Percentiles rank a stretch among this genome's conserved stretches.
Evolutionary conservation across 1,140 invertebrate genomes (phyloP).

Genomic region (Musca domestica): DNA sequence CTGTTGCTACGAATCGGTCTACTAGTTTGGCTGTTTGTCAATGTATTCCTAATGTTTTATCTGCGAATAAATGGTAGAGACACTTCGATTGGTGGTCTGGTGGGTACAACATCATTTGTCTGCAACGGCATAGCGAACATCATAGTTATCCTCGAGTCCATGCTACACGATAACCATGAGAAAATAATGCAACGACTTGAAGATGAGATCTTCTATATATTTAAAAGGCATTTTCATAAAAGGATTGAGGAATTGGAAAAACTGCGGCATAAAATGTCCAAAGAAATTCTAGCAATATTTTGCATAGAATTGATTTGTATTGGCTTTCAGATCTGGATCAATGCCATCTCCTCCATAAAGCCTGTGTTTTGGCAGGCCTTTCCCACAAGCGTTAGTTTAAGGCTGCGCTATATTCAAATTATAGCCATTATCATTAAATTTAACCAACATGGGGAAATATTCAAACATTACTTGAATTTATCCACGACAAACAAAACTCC

Average conservation of each 20-base stretch:
- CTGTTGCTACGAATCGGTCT: not conserved
- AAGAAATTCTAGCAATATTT: not conserved
- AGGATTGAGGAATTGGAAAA: too few relatives aligned
- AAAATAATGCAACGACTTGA: not conserved
- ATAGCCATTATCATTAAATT: conserved; percentile 37
- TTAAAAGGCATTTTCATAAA: too few relatives aligned
- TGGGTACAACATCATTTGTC: not conserved
- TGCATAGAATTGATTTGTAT: not conserved
- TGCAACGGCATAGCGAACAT: not conserved
- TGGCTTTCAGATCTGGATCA: conserved; percentile 3
- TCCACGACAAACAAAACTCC: conserved; percentile 30
- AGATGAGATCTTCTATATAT: too few relatives aligned
- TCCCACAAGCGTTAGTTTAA: conserved; percentile 32
- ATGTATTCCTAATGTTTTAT: conserved; percentile 12
- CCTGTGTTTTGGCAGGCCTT: conserved; percentile 31
- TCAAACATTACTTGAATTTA: conserved; percentile 25
- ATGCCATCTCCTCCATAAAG: conserved; percentile 16
- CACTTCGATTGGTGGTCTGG: conserved; percentile 3
- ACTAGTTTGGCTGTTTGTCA: not conserved
- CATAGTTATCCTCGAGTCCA: not conserved
- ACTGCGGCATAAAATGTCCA: not conserved
- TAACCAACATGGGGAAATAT: conserved; percentile 31
- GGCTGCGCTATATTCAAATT: conserved; percentile 38
- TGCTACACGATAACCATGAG: not conserved
- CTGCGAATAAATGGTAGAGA: conserved; percentile 6